Base-by-base conservation (phyloP, 2,888 invertebrate species). In the Diarsia brunnea region DNA sequence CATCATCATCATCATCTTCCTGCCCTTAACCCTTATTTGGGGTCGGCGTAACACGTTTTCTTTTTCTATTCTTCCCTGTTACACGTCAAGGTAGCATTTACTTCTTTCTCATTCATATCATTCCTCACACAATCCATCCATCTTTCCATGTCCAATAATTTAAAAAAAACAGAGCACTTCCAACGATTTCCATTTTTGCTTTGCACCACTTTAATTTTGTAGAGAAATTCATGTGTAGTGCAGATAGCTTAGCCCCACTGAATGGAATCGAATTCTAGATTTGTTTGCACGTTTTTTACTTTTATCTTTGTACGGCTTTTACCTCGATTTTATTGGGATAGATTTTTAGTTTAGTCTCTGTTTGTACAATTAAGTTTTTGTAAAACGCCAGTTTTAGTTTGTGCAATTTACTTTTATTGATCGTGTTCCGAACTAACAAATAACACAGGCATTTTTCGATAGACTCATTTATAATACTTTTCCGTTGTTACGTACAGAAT, bases 121-220 rank as follows among this genome's bases (percentile, higher is more conserved):
- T n/a, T n/a, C n/a, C n/a, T n/a, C n/a, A n/a, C n/a, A n/a, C n/a
- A n/a, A n/a, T n/a, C n/a, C n/a, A n/a, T n/a, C n/a, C n/a, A n/a
- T n/a, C n/a, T n/a, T n/a, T n/a, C n/a, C n/a, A n/a, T n/a, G n/a
- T n/a, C n/a, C n/a, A n/a, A n/a, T n/a, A n/a, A n/a, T n/a, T n/a
- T n/a, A n/a, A n/a, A n/a, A n/a, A n/a, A n/a, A n/a, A n/a, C n/a
- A n/a, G n/a, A n/a, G 14, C 43, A 4, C 11, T 14, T 63, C n/a
- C 0, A 63, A 8, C 63, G 14, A 63, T 63, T 63, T n/a, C 3
- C 7, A n/a, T n/a, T 12, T 63, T 63, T n/a, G n/a, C 27, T 58
- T 67, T 5, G 16, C 27, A 55, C 69, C 69, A 75, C 72, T 83
- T 82, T 68, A 69, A 83, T 82, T 70, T 68, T 47, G 75, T 67